Evolutionary conservation across 2,888 invertebrate species (phyloP), one percentile per base, ranked within the genome.

Genomic region (Leptinotarsa juncta): DNA sequence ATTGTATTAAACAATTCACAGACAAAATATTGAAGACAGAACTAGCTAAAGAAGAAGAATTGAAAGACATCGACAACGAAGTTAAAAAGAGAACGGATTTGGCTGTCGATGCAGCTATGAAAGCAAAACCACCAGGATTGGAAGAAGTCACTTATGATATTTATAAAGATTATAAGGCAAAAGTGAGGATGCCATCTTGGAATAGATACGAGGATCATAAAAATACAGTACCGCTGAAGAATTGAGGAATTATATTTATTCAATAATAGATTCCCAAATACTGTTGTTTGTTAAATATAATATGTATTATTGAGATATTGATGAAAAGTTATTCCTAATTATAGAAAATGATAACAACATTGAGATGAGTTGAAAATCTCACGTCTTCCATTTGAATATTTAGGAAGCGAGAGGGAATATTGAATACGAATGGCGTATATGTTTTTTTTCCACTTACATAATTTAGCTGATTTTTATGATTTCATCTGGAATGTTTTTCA

Each of bases 1-100:
- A 99, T 89, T 97, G 98, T 60, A 96, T 99, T 82, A 95, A 95
- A 50, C 94, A 93, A 18, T 97, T 97, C 88, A 96, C 95, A 87
- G 95, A 97, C 81, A 92, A 93, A 87, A 91, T 97, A 72, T 82
- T 96, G 16, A 90, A 90, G 70, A 88, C 92, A 57, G 92, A 93
- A 32, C 90, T 98, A 1, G 92, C 91, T 1, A 93, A 93, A 0
- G 90, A 93, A 15, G 96, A 96, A 3, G 96, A 98, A 86, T 88
- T 84, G 7, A 86, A 94, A 93, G 92, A 92, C 87, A 92, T 98
- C 81, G 97, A 98, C 84, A 89, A 90, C 32, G 93, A 93, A 83
- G 93, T 96, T 4, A 93, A 95, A 71, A 92, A 93, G 83, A 92
- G 92, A 81, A 92, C 98, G n/a, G 76, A 79, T 10, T 53, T 74